phyloP scores from a whole-genome alignment of 2,113 vertebrate species.

The Cairina moschata region DNA sequence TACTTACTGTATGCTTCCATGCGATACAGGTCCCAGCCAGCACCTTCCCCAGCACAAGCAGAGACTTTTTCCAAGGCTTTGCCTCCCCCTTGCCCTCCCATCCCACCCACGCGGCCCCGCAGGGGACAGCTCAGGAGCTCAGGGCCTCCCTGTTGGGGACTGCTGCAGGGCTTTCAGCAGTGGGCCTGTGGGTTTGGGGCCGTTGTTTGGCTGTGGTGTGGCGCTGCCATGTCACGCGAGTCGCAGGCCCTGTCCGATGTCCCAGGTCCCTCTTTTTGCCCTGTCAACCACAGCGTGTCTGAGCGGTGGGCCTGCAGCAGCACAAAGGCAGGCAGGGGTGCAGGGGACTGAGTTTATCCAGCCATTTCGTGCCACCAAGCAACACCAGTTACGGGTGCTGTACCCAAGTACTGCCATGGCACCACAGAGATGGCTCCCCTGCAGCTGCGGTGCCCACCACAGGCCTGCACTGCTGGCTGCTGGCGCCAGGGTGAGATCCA shows the following conservation, averaged over 20 bases:
- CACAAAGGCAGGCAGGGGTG: background rate
- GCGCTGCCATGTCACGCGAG: fast-evolving
- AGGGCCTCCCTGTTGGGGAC: background rate
- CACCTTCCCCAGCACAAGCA: background rate
- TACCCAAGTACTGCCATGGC: too few relatives aligned
- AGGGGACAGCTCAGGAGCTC: background rate
- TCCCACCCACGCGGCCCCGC: background rate
- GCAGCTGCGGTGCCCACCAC: background rate
- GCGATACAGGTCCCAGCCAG: background rate
- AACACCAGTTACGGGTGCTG: background rate
- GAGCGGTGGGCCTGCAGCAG: background rate
- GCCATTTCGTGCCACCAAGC: background rate
- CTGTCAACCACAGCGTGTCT: background rate
- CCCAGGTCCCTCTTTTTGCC: background rate
- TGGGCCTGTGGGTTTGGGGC: background rate
- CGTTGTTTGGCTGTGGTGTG: background rate
- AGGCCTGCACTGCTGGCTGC: fast-evolving
- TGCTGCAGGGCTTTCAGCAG: too few relatives aligned
- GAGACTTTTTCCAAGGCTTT: background rate
- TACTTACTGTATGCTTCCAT: background rate
- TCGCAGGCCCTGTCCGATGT: background rate
- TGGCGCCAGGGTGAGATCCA: background rate
- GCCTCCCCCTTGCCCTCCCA: background rate
- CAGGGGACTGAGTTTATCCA: background rate
- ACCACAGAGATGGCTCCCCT: background rate